These are phyloP conservation scores for Esox niger DNA, from an alignment of 2,113 vertebrate species.

Conservation along the genomic window DNA sequence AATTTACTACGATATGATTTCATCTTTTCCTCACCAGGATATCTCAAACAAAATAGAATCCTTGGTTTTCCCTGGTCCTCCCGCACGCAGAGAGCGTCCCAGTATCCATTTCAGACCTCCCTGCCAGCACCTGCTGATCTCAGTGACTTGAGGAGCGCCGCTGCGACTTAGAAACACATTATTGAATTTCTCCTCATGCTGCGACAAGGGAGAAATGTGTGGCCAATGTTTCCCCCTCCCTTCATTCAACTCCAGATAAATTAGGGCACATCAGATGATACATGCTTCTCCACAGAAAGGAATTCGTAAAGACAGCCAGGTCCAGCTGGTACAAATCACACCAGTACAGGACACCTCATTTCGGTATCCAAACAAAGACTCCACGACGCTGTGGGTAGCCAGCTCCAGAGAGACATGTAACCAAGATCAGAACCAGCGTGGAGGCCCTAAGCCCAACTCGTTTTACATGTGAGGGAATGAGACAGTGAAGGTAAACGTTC, in stretches of 20 bases:
- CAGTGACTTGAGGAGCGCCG: not conserved
- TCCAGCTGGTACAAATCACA: constrained; percentile 16
- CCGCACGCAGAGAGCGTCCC: constrained; percentile 7
- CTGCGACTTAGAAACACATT: constrained; percentile 13
- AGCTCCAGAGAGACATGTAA: not conserved
- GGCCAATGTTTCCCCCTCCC: constrained; percentile 1
- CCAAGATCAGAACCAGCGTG: too few relatives aligned
- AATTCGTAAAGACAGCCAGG: not conserved
- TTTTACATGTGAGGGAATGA: too few relatives aligned
- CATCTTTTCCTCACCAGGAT: constrained; percentile 7
- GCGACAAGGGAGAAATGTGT: constrained; percentile 8
- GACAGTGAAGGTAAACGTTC: too few relatives aligned
- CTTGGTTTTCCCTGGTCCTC: constrained; percentile 16
- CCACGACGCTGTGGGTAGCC: not conserved
- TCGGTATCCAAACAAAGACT: not conserved
- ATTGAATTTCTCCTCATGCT: constrained; percentile 34
- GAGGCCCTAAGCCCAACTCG: too few relatives aligned
- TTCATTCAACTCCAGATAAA: not conserved
- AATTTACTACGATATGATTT: constrained; percentile 7
- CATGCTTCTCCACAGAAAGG: not conserved
- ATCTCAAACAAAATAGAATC: constrained; percentile 19
- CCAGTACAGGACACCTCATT: not conserved
- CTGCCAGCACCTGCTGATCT: not conserved
- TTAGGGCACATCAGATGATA: not conserved
- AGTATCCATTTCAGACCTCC: constrained; percentile 28